These are phyloP conservation scores for Martes martes DNA, from an alignment of 2,113 vertebrate species.

Conservation along the genomic window DNA sequence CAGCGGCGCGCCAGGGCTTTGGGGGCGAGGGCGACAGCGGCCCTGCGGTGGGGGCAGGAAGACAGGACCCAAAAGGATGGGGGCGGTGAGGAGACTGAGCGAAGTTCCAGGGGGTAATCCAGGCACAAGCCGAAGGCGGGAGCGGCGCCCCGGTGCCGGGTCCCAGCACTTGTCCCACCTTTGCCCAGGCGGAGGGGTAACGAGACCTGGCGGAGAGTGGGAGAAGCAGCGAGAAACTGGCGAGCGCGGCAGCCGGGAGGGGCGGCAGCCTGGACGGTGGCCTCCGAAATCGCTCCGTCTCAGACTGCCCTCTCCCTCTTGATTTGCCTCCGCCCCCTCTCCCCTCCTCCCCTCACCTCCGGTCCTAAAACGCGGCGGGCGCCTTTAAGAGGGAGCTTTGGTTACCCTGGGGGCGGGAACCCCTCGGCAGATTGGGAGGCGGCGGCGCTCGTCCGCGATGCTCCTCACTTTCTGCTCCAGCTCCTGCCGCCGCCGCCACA, in stretches of 20 bases:
- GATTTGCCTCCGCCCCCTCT: not conserved
- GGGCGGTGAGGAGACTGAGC: not conserved
- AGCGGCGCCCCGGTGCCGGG: not conserved
- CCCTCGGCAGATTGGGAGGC: conserved; percentile 46
- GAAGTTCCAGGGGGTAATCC: rapidly evolving
- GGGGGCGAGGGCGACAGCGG: not conserved
- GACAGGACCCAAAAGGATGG: not conserved
- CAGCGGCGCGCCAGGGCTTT: not conserved
- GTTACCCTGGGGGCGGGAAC: conserved; percentile 54
- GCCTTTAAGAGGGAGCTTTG: conserved; percentile 74
- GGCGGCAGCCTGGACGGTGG: not conserved
- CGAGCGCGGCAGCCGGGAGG: too few species aligned
- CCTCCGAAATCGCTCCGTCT: not conserved
- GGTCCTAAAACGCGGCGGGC: conserved; percentile 20
- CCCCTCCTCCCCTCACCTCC: not conserved
- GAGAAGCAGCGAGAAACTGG: not conserved
- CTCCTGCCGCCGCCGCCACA: not conserved
- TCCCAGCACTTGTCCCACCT: not conserved
- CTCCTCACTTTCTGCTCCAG: conserved; percentile 27
- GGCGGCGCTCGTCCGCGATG: conserved; percentile 59
- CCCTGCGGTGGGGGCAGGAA: not conserved
- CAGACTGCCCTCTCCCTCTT: rapidly evolving
- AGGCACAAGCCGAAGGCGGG: not conserved
- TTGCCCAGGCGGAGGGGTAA: not conserved
- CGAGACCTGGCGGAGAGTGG: rapidly evolving